phyloP scores from a whole-genome alignment of 2,888 invertebrate genomes.

The Dermolepida albohirtum region DNA sequence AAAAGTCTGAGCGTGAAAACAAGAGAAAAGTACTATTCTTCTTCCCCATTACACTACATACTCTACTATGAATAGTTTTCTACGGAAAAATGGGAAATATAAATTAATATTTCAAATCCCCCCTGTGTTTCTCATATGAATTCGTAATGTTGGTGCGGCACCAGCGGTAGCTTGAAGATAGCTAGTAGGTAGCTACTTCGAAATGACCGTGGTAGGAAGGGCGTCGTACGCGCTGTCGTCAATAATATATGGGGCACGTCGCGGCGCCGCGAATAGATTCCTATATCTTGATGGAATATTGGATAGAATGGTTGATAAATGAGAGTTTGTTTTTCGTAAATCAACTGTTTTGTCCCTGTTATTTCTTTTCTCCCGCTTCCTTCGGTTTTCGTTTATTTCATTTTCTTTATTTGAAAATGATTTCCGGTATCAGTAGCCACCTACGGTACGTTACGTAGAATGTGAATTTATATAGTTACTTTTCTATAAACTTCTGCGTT shows the following conservation, averaged over 20 bases:
- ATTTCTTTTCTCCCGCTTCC: conserved; percentile 7
- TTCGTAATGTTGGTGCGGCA: conserved; percentile 59
- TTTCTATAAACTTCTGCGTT: too few relatives aligned
- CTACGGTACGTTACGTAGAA: too few relatives aligned
- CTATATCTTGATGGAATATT: conserved; percentile 52
- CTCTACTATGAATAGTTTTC: conserved; percentile 59
- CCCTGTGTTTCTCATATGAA: conserved; percentile 66
- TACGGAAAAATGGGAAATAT: conserved; percentile 63
- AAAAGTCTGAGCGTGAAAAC: background rate
- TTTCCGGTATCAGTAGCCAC: too few relatives aligned
- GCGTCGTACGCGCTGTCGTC: conserved; percentile 67
- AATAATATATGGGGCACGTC: conserved; percentile 63
- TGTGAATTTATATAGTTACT: too few relatives aligned
- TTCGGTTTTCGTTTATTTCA: conserved; percentile 22
- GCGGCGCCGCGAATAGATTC: conserved; percentile 55
- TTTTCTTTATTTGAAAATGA: conserved; percentile 5
- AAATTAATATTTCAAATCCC: conserved; percentile 67
- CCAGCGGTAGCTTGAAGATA: conserved; percentile 38
- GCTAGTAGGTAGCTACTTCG: background rate
- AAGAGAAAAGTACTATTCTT: conserved; percentile 14
- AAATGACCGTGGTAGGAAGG: conserved; percentile 45
- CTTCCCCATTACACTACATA: conserved; percentile 35
- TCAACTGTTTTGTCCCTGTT: conserved; percentile 44
- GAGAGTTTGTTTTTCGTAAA: conserved; percentile 51
- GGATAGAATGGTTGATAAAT: conserved; percentile 49